These are phyloP conservation scores for Strigamia crassipes DNA, from an alignment of 2,888 invertebrate species.

Conservation along the genomic window DNA sequence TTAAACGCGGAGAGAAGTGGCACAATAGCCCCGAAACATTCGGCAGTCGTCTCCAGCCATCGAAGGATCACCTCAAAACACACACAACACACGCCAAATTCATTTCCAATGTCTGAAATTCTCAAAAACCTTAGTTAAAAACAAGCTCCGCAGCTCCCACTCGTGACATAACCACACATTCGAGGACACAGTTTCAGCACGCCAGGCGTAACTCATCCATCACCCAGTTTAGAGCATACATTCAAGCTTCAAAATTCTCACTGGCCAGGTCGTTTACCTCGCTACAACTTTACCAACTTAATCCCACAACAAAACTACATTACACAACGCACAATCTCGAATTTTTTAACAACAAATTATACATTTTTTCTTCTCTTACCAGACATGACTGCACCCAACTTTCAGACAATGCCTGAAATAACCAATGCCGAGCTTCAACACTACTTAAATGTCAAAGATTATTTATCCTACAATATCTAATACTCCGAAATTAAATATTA, in stretches of 20 bases:
- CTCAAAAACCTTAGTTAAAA: constrained; percentile 12
- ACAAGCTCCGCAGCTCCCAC: neutral
- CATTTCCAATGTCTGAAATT: neutral
- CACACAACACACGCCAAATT: neutral
- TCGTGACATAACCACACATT: constrained; percentile 43
- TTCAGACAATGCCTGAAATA: constrained; percentile 41
- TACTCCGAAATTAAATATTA: neutral
- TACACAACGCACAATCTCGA: neutral
- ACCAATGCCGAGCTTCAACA: constrained; percentile 8
- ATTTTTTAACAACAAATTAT: neutral
- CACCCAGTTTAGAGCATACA: constrained; percentile 35
- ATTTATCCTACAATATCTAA: neutral
- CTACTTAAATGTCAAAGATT: neutral
- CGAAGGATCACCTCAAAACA: neutral
- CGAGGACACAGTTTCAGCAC: constrained; percentile 35
- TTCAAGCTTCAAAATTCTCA: constrained; percentile 41
- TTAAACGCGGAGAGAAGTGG: constrained; percentile 43
- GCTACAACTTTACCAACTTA: constrained; percentile 32
- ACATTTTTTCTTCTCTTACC: neutral
- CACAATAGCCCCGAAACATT: neutral
- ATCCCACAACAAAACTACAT: neutral
- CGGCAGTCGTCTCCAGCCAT: neutral
- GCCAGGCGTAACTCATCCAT: constrained; percentile 36
- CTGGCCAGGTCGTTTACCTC: constrained; percentile 34
- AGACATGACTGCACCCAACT: constrained; percentile 44